Conservation (phyloP, 2,888 invertebrate species). For the Troides helena region DNA sequence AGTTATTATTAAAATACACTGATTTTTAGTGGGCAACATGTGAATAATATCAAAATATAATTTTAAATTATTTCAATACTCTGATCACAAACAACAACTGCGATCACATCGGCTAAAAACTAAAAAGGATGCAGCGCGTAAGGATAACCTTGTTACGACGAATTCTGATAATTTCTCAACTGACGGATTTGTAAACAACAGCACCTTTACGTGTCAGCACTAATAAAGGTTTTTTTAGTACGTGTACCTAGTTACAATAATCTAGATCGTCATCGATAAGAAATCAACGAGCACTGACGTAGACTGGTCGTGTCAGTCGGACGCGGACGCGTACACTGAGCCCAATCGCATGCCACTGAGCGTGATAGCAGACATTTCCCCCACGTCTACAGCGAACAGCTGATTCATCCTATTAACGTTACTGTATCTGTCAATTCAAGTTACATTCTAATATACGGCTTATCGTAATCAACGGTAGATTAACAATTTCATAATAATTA, state of each 20-base stretch:
- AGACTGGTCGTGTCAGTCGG: conserved; percentile 20
- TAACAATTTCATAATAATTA: background rate
- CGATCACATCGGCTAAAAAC: conserved; percentile 4
- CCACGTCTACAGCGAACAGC: conserved; percentile 57
- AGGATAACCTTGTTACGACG: conserved; percentile 10
- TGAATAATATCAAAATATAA: background rate
- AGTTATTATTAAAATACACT: background rate
- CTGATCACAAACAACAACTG: background rate
- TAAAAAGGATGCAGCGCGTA: conserved; percentile 5
- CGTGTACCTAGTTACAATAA: conserved; percentile 33
- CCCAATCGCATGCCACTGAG: conserved; percentile 41
- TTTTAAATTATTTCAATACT: background rate
- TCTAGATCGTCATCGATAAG: conserved; percentile 50
- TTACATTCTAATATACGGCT: background rate
- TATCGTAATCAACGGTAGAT: background rate
- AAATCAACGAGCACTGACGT: conserved; percentile 36
- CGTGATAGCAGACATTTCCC: conserved; percentile 50
- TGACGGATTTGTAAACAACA: background rate
- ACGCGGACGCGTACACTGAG: conserved; percentile 61
- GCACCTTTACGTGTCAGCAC: background rate
- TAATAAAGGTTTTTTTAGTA: conserved; percentile 21
- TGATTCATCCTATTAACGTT: conserved; percentile 51
- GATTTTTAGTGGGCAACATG: background rate
- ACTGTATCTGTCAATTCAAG: background rate
- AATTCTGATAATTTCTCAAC: conserved; percentile 4